These are phyloP conservation scores for Dendrolimus houi DNA, from an alignment of 2,888 invertebrate genomes.

Conservation along the genomic window DNA sequence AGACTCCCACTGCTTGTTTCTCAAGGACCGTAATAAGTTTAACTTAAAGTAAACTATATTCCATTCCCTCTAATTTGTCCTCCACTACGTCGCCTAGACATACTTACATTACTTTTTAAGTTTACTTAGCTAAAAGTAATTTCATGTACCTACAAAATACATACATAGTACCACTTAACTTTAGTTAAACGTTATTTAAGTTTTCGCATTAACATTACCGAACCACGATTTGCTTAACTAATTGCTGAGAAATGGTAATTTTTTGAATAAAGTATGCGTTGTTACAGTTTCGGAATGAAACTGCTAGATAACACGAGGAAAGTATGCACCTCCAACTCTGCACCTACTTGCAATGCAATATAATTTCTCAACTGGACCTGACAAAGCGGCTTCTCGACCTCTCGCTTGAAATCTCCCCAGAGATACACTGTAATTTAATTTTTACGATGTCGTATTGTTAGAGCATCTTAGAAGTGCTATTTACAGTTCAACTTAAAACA, in stretches of 20 bases:
- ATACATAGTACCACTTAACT: neutral
- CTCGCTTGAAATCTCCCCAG: slow-evolving; percentile 51
- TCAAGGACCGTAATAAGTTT: slow-evolving; percentile 74
- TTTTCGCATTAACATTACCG: neutral
- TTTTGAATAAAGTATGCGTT: neutral
- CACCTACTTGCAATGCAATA: slow-evolving; percentile 32
- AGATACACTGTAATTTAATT: slow-evolving; percentile 65
- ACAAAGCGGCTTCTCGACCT: slow-evolving; percentile 38
- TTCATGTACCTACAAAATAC: neutral
- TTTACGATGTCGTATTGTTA: slow-evolving; percentile 59
- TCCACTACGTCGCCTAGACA: slow-evolving; percentile 40
- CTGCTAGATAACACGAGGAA: neutral
- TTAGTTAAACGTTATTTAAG: neutral
- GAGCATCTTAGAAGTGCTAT: slow-evolving; percentile 42
- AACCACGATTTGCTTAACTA: neutral
- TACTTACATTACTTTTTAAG: slow-evolving; percentile 56
- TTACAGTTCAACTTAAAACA: slow-evolving; percentile 44
- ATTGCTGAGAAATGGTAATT: neutral
- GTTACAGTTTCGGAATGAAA: neutral
- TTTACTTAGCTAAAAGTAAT: slow-evolving; percentile 17
- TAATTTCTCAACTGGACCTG: slow-evolving; percentile 44
- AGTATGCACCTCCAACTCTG: neutral
- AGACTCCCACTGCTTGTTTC: slow-evolving; percentile 67
- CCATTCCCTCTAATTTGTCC: slow-evolving; percentile 71
- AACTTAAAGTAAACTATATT: slow-evolving; percentile 76